A percentile compares a stretch with the other conserved stretches of the same genome.
These are phyloP conservation scores for Tineola bisselliella DNA, from an alignment of 2,888 invertebrate species.

Conservation along the genomic window DNA sequence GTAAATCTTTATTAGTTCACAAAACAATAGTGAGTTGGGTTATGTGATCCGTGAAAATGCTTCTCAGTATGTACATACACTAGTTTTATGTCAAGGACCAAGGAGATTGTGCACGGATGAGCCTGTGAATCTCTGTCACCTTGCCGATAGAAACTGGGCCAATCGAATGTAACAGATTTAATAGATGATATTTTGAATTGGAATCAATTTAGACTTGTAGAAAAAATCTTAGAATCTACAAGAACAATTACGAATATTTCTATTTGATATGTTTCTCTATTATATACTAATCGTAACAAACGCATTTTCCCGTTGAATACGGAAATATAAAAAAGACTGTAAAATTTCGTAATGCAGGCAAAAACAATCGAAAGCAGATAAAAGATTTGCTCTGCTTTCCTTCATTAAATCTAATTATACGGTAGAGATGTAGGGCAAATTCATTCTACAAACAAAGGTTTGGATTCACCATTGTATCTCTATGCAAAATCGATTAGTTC, in stretches of 20 bases:
- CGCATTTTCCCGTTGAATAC: too few relatives aligned
- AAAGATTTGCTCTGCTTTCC: not conserved
- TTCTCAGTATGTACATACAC: not conserved
- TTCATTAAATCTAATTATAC: not conserved
- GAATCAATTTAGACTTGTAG: too few relatives aligned
- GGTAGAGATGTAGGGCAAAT: not conserved
- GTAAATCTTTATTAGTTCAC: slow-evolving; percentile 26
- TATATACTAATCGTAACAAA: too few relatives aligned
- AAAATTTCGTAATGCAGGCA: not conserved
- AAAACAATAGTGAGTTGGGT: slow-evolving; percentile 39
- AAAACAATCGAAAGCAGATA: slow-evolving; percentile 1
- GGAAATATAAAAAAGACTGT: too few relatives aligned
- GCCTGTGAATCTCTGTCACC: slow-evolving; percentile 38
- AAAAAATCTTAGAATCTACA: too few relatives aligned
- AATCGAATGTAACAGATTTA: slow-evolving; percentile 22
- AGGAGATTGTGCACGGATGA: slow-evolving; percentile 42
- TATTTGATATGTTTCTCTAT: too few relatives aligned
- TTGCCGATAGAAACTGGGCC: slow-evolving; percentile 40
- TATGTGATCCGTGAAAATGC: slow-evolving; percentile 44
- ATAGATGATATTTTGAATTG: too few relatives aligned
- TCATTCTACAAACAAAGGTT: not conserved
- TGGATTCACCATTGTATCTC: not conserved
- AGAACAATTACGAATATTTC: too few relatives aligned
- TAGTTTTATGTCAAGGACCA: slow-evolving; percentile 52
- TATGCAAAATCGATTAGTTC: slow-evolving; percentile 31